Evolutionary conservation across 2,888 invertebrate genomes (phyloP).

Genomic region (Leptura quadrifasciata): DNA sequence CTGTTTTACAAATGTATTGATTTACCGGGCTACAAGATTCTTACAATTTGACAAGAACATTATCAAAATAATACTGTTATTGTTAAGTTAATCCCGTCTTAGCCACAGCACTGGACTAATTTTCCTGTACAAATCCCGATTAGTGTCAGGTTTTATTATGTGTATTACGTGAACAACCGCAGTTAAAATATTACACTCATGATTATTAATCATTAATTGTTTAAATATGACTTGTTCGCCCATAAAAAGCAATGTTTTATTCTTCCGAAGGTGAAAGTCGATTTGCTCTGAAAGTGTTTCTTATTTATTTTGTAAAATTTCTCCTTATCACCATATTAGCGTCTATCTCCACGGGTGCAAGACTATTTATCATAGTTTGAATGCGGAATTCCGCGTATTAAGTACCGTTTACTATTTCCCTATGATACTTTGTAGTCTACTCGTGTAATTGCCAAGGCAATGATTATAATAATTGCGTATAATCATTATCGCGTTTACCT

Average conservation of each 20-base stretch:
- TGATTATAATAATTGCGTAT: no score
- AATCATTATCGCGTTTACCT: no score
- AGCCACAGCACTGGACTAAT: neutral
- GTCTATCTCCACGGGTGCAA: no score
- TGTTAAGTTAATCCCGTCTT: no score
- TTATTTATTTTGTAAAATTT: slow-evolving; percentile 12
- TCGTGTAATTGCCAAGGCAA: no score
- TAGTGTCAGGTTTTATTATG: no score
- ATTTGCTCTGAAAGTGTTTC: slow-evolving; percentile 5
- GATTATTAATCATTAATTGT: neutral
- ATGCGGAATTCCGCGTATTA: neutral
- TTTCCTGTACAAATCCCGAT: neutral
- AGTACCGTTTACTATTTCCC: neutral
- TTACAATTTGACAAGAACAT: no score
- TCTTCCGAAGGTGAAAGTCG: slow-evolving; percentile 12
- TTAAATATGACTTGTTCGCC: neutral
- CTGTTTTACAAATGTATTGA: no score
- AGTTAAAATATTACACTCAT: neutral
- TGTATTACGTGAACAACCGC: neutral
- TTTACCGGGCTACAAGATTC: no score
- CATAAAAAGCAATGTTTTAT: neutral
- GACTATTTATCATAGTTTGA: neutral
- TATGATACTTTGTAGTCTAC: no score
- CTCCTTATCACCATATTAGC: neutral
- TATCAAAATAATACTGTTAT: no score